phyloP scores from a whole-genome alignment of 2,888 invertebrate genomes.

The Tetragonisca angustula region DNA sequence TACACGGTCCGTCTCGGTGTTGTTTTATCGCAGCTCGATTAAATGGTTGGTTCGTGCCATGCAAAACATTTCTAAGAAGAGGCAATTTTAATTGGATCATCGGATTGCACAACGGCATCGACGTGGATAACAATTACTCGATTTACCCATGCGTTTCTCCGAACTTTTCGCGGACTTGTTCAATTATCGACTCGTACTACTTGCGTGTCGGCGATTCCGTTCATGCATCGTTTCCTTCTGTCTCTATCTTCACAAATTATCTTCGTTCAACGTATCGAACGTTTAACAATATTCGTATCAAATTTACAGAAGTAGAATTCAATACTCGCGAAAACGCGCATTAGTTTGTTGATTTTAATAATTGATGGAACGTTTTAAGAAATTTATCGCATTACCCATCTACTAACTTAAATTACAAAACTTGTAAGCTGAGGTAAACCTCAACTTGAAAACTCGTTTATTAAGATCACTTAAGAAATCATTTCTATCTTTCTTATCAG shows the following conservation, averaged over 20 bases:
- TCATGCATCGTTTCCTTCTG: not conserved
- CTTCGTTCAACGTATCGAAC: not conserved
- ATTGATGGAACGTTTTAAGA: not conserved
- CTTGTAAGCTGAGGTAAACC: not conserved
- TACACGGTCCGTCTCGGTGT: constrained; percentile 30
- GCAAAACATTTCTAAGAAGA: constrained; percentile 44
- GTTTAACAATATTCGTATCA: not conserved
- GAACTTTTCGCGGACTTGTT: constrained; percentile 27
- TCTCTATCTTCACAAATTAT: not conserved
- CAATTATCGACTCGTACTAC: constrained; percentile 47
- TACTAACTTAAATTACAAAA: not conserved
- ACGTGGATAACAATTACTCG: constrained; percentile 31
- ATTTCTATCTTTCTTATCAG: not conserved
- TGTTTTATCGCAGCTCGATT: constrained; percentile 37
- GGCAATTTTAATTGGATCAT: constrained; percentile 42
- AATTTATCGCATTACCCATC: not conserved
- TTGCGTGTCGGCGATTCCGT: constrained; percentile 9
- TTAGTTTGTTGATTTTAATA: not conserved
- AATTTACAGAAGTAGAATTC: not conserved
- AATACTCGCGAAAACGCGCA: not conserved
- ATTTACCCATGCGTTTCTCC: constrained; percentile 23
- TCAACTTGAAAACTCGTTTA: not conserved
- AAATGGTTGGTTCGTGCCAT: constrained; percentile 27
- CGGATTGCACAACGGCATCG: constrained; percentile 27
- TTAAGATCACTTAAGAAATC: not conserved